Evolutionary conservation across 2,113 vertebrate genomes (phyloP).

Genomic region (Gavialis gangeticus): DNA sequence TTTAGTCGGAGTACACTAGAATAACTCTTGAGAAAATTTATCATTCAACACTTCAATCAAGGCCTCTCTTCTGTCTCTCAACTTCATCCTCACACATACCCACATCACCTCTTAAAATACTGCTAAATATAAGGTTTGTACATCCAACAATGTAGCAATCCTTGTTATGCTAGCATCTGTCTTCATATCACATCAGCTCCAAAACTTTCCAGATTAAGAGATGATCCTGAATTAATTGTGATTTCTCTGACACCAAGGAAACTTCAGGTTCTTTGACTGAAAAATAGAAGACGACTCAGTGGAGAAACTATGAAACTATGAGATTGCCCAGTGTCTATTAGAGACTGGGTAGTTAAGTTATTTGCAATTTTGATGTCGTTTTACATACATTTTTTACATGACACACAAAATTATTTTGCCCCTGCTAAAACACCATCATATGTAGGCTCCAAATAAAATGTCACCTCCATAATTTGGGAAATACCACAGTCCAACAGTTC

Average conservation of each 20-base stretch:
- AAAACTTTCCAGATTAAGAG: background rate
- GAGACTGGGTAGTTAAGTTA: too few species aligned
- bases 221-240: background rate
- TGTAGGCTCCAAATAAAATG: background rate
- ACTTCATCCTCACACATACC: background rate
- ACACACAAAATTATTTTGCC: background rate
- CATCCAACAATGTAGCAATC: background rate
- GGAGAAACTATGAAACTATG: background rate
- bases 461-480: background rate
- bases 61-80: background rate
- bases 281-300: background rate
- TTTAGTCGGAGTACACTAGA: background rate
- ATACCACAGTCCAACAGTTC: background rate
- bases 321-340: background rate
- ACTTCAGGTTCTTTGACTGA: background rate
- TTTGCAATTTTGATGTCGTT: background rate
- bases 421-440: background rate
- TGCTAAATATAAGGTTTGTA: background rate
- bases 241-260: background rate
- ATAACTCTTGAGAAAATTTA: background rate
- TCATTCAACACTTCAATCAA: background rate
- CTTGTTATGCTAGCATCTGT: background rate
- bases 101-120: background rate
- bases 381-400: background rate
- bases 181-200: conserved; percentile 7